These are phyloP conservation scores for Uropetala carovei DNA, from an alignment of 2,888 invertebrate species.

Conservation along the genomic window DNA sequence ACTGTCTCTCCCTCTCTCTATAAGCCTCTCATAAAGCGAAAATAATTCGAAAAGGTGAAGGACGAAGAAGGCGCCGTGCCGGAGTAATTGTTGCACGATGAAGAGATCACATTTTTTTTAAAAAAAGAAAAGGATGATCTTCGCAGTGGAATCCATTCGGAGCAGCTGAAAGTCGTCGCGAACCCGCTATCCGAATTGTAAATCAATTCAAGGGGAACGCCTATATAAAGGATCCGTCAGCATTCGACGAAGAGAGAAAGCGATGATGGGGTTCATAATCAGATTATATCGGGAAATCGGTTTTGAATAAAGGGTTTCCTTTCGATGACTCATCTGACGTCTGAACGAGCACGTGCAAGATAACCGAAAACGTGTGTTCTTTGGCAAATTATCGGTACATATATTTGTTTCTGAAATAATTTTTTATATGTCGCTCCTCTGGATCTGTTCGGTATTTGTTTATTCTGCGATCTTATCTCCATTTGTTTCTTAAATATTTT, in stretches of 20 bases:
- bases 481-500: too few relatives aligned
- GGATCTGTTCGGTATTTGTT: too few relatives aligned
- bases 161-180: not conserved
- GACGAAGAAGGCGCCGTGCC: not conserved
- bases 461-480: too few relatives aligned
- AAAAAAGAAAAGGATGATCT: not conserved
- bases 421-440: too few relatives aligned
- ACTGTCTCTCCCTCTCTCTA: not conserved
- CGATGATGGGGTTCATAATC: not conserved
- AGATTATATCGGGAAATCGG: not conserved
- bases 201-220: not conserved
- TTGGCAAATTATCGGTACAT: too few relatives aligned
- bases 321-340: not conserved
- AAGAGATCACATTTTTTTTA: not conserved
- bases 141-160: not conserved
- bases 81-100: constrained; percentile 2
- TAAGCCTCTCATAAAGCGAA: not conserved
- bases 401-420: too few relatives aligned
- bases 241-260: not conserved
- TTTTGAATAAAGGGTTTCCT: not conserved
- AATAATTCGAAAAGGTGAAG: constrained; percentile 4
- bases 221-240: not conserved
- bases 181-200: not conserved
- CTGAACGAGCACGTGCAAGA: too few relatives aligned
- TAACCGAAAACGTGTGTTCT: too few relatives aligned